Conservation (phyloP, 2,888 invertebrate species). For the Gymnosoma rotundatum region DNA sequence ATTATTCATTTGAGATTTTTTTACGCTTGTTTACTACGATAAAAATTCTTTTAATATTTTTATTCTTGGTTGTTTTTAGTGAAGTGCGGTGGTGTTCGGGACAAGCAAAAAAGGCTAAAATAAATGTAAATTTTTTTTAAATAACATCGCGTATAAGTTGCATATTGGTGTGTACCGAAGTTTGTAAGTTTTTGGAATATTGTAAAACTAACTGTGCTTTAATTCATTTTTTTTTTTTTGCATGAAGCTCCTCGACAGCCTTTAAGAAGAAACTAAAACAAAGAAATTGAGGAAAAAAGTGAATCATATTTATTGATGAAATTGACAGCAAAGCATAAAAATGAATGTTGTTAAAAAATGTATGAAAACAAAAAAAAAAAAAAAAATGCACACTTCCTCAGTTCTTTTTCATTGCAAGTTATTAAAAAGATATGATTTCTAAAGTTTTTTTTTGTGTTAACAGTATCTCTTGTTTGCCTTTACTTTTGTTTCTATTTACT, state of each 20-base stretch:
- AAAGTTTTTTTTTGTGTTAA: conserved; percentile 6
- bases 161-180: neutral
- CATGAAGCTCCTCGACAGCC: neutral
- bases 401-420: neutral
- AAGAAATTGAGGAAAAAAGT: conserved; percentile 10
- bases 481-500: conserved; percentile 41
- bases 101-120: neutral
- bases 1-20: conserved; percentile 62
- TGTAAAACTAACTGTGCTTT: conserved; percentile 55
- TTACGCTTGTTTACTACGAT: conserved; percentile 63
- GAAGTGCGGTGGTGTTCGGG: neutral
- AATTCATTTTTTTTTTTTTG: neutral
- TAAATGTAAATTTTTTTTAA: neutral
- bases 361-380: conserved; percentile 30
- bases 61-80: conserved; percentile 16
- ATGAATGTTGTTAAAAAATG: conserved; percentile 63
- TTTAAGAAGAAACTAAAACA: neutral
- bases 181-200: conserved; percentile 32
- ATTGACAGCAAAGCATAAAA: conserved; percentile 70
- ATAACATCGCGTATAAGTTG: neutral
- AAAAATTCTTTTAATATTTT: conserved; percentile 58
- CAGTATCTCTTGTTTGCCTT: neutral
- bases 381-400: neutral
- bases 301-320: conserved; percentile 68
- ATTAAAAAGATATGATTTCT: conserved; percentile 29